Base-by-base conservation (phyloP, 2,797 vertebrate genomes). In the Pseudopleuronectes americanus region DNA sequence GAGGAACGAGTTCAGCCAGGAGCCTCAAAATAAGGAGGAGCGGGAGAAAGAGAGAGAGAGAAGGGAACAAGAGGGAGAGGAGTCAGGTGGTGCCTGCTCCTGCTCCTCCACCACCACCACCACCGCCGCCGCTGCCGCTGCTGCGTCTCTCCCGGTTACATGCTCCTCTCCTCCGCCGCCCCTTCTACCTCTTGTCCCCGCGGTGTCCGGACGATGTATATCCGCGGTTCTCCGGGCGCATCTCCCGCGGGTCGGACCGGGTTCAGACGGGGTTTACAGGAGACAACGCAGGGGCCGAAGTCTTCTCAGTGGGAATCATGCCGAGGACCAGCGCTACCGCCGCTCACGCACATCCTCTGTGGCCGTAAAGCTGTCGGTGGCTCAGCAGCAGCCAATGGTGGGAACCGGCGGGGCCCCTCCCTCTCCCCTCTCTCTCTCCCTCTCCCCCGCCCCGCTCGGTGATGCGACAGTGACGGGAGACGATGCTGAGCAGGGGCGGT, bases 11-110 rank as follows among this genome's bases (percentile, higher is more conserved):
- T 64, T 60, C 38, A 41, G 58, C 83, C 79, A 88, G 45, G 56
- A 17, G 43, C 16, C 38, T 19, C 6, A 6, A 6, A 8, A 16
- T 45, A 16, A 45, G 36, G 36, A 38, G 33, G 3, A 10, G 12
- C 8, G 14, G 3, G n/a, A 10, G 62, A 51, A 63, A 64, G 62
- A 59, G 58, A 67, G 54, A 31, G 28, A 12, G 3, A 41, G 57
- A 16, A 23, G 38, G n/a, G 38, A 45, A 14, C 4, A 14, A 13
- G 63, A 49, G 64, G 63, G 63, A 60, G 57, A 66, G 52, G 89
- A 80, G 87, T 90, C 91, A 93, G 92, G 92, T 94, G 92, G 87
- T 70, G 84, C 67, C 68, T 45, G 43, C 13, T 45, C 43, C 43
- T 45, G 14, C 43, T 19, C 14, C 43, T 45, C 1, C 13, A 19